Evolutionary conservation across 2,888 invertebrate species (phyloP).

Genomic region (Empis stercorea): DNA sequence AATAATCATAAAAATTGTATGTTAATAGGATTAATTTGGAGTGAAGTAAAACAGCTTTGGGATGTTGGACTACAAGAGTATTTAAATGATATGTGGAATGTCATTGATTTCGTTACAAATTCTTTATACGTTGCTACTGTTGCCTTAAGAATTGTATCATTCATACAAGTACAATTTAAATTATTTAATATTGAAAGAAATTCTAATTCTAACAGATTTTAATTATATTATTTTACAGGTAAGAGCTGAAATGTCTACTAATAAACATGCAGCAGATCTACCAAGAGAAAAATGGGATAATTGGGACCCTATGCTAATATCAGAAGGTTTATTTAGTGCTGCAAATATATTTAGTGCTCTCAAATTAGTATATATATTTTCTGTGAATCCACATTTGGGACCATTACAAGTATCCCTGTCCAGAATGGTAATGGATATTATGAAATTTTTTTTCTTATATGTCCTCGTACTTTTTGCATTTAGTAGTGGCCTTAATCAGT

Average conservation of each 20-base stretch:
- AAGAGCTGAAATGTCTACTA: constrained; percentile 54
- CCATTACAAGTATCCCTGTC: constrained; percentile 92
- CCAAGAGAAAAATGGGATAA: constrained; percentile 91
- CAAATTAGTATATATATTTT: constrained; percentile 95
- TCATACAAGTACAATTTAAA: constrained; percentile 60
- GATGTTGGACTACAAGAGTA: constrained; percentile 95
- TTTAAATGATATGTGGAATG: constrained; percentile 98
- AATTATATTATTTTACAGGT: constrained; percentile 39
- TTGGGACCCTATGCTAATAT: constrained; percentile 96
- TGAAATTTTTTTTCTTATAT: constrained; percentile 92
- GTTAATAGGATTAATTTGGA: constrained; percentile 82
- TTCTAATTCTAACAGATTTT: neutral
- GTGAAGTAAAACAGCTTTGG: constrained; percentile 98
- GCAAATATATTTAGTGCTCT: constrained; percentile 96
- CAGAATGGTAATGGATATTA: constrained; percentile 86
- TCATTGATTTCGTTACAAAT: constrained; percentile 97
- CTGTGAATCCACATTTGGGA: constrained; percentile 92
- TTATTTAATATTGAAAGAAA: neutral
- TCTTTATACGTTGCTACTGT: constrained; percentile 95
- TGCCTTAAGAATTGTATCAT: constrained; percentile 85
- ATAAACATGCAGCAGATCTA: constrained; percentile 46
- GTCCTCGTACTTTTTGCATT: constrained; percentile 88
- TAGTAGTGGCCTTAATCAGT: constrained; percentile 61
- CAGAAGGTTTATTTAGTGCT: constrained; percentile 93
- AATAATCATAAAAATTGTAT: too few species aligned